Conservation (phyloP, 2,113 vertebrate species). For the Cavia aperea region DNA sequence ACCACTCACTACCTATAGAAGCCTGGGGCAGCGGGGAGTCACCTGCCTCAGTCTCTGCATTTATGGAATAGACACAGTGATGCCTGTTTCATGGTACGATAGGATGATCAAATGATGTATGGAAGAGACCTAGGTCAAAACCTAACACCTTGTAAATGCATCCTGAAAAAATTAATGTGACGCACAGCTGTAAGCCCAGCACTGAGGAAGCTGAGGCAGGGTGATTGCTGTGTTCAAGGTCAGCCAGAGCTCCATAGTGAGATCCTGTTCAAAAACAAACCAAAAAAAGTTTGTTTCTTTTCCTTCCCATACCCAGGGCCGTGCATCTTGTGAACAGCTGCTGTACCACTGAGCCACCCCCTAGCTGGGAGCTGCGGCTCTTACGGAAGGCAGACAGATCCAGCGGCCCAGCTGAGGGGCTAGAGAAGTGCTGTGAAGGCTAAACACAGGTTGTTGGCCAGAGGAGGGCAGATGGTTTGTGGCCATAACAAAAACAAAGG, state of each 20-base stretch:
- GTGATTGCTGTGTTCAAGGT: not conserved
- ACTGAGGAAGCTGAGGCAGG: not conserved
- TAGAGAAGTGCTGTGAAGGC: not conserved
- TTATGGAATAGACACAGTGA: not conserved
- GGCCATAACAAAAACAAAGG: not conserved
- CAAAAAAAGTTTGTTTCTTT: too few species aligned
- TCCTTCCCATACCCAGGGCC: not conserved
- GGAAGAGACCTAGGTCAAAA: not conserved
- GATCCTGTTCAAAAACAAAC: not conserved
- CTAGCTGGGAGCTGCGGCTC: not conserved
- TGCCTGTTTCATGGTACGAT: not conserved
- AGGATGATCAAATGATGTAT: not conserved
- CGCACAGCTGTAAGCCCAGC: not conserved
- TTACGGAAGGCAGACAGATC: not conserved
- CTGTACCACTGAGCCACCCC: not conserved
- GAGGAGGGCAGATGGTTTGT: not conserved
- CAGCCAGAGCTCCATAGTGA: not conserved
- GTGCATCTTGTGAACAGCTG: not conserved
- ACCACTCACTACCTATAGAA: not conserved
- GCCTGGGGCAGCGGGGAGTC: not conserved
- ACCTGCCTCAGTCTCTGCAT: not conserved
- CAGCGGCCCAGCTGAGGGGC: not conserved
- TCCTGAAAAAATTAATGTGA: not conserved
- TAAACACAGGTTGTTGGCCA: not conserved
- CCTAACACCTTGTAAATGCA: not conserved